Conservation (phyloP, 1,140 invertebrate species). For the Chlorops oryzae region DNA sequence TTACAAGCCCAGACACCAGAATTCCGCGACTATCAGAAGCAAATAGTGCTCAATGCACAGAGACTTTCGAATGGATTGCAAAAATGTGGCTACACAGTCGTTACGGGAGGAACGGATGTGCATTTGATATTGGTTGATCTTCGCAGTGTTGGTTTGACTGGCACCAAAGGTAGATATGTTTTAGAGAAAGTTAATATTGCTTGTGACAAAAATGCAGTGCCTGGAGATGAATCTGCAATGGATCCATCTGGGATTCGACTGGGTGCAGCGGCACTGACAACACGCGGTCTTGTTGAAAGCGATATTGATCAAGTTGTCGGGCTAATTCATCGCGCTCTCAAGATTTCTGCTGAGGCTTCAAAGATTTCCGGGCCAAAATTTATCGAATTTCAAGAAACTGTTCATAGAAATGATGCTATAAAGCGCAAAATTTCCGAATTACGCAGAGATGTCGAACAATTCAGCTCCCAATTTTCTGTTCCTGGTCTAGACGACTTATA, state of each 20-base stretch:
- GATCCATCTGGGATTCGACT: constrained; percentile 89
- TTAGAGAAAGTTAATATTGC: constrained; percentile 88
- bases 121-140: constrained; percentile 79
- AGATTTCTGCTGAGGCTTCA: constrained; percentile 62
- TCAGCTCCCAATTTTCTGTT: constrained; percentile 70
- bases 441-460: constrained; percentile 65
- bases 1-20: constrained; percentile 75
- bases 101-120: constrained; percentile 79
- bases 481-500: constrained; percentile 58
- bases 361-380: constrained; percentile 69
- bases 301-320: constrained; percentile 82
- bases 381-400: constrained; percentile 72
- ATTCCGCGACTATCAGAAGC: constrained; percentile 82
- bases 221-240: constrained; percentile 91
- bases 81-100: constrained; percentile 64
- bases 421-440: constrained; percentile 58
- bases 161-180: constrained; percentile 79
- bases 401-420: constrained; percentile 59
- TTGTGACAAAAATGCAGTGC: constrained; percentile 97
- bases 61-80: constrained; percentile 59
- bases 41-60: constrained; percentile 76
- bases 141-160: constrained; percentile 67
- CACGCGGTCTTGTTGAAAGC: constrained; percentile 77
- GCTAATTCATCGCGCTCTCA: constrained; percentile 78
- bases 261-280: constrained; percentile 94